A percentile compares a stretch with the other conserved stretches of the same genome.
These are phyloP conservation scores for Coregonus clupeaformis DNA, from an alignment of 2,113 vertebrate genomes.

Conservation along the genomic window DNA sequence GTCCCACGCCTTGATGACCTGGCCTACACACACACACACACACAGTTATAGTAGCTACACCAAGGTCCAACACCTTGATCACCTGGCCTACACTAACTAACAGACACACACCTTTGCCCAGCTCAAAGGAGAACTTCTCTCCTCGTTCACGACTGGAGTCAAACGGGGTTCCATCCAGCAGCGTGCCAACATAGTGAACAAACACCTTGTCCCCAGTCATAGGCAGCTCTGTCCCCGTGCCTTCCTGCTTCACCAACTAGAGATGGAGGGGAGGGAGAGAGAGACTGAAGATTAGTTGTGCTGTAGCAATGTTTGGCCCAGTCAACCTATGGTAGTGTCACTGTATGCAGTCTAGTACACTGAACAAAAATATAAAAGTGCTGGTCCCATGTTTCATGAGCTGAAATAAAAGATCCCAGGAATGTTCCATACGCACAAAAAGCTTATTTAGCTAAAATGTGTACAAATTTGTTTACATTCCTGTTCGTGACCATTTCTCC, in stretches of 20 bases:
- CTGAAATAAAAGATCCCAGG: too few relatives aligned
- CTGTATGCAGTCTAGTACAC: too few relatives aligned
- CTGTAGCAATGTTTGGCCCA: not conserved
- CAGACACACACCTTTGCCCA: slow-evolving; percentile 90
- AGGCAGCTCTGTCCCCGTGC: slow-evolving; percentile 81
- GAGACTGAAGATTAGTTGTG: not conserved
- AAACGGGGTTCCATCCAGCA: slow-evolving; percentile 91
- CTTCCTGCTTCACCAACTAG: slow-evolving; percentile 90
- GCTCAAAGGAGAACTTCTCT: slow-evolving; percentile 91
- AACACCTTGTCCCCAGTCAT: slow-evolving; percentile 95
- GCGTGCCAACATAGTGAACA: slow-evolving; percentile 93
- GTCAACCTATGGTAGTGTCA: not conserved
- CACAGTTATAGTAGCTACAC: not conserved
- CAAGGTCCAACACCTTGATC: too few relatives aligned
- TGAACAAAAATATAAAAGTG: too few relatives aligned
- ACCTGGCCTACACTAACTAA: too few relatives aligned
- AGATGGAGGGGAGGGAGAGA: not conserved
- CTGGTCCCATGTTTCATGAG: too few relatives aligned
- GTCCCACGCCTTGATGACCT: slow-evolving; percentile 98
- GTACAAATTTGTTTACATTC: too few relatives aligned
- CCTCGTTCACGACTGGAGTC: slow-evolving; percentile 91
- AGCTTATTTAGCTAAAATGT: too few relatives aligned
- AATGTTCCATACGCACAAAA: too few relatives aligned
- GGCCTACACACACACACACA: slow-evolving; percentile 71
- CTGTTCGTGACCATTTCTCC: too few relatives aligned